These are phyloP conservation scores for Daubentonia madagascariensis DNA, from an alignment of 2,113 vertebrate species.

Conservation along the genomic window DNA sequence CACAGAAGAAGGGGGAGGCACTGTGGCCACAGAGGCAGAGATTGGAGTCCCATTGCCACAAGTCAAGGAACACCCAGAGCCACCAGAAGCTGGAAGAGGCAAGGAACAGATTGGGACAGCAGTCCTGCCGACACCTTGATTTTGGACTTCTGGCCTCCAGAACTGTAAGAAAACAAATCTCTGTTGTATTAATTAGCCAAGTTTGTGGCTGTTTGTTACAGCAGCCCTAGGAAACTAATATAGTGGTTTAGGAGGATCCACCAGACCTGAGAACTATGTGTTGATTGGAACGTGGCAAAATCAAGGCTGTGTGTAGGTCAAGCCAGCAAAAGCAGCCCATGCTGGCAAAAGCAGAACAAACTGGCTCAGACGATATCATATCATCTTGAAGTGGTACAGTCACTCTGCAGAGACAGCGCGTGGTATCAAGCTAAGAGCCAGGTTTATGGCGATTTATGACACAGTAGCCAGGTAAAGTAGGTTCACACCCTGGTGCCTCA, in stretches of 20 bases:
- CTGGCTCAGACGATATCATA: not conserved
- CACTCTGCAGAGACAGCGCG: fast-evolving
- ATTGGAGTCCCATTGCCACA: not conserved
- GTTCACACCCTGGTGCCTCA: not conserved
- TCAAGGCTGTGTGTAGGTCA: not conserved
- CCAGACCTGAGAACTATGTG: not conserved
- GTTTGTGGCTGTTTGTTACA: not conserved
- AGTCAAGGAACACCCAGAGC: not conserved
- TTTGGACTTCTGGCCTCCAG: not conserved
- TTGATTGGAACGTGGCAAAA: fast-evolving
- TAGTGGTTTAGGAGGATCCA: not conserved
- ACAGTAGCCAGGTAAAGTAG: not conserved
- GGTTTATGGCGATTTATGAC: not conserved
- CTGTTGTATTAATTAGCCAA: not conserved
- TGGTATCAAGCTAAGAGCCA: not conserved
- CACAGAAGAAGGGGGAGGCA: not conserved
- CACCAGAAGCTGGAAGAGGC: not conserved
- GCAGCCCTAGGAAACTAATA: not conserved
- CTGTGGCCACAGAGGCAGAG: not conserved
- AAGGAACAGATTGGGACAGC: not conserved
- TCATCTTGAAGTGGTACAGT: not conserved
- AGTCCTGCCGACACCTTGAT: not conserved
- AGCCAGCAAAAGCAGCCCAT: not conserved
- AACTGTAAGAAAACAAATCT: not conserved
- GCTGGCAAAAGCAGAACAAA: not conserved